These are phyloP conservation scores for Patagioenas fasciata DNA, from an alignment of 2,113 vertebrate species.

Conservation along the genomic window DNA sequence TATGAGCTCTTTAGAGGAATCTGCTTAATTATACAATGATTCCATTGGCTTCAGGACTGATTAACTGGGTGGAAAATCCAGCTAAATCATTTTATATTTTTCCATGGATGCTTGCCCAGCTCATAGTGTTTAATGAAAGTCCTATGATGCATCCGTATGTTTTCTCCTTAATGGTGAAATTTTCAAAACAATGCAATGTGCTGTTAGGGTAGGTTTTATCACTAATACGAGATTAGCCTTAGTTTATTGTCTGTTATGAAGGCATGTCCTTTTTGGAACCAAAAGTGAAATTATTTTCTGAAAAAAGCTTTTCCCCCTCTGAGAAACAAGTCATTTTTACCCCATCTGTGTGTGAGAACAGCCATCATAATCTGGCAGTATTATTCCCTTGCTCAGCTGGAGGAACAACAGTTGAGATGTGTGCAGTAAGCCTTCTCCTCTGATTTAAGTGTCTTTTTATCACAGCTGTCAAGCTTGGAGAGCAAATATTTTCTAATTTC, in stretches of 20 bases:
- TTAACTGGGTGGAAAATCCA: slow-evolving; percentile 71
- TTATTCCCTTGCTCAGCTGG: neutral
- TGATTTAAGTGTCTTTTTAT: neutral
- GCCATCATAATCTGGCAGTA: neutral
- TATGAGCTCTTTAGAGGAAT: slow-evolving; percentile 51
- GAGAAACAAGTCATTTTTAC: neutral
- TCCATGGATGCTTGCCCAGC: slow-evolving; percentile 57
- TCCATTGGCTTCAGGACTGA: slow-evolving; percentile 58
- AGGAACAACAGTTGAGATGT: neutral
- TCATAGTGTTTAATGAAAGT: slow-evolving; percentile 22
- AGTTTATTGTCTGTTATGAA: neutral
- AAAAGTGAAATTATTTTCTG: neutral
- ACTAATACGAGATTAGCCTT: neutral
- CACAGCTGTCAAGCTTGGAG: neutral
- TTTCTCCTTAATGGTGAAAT: slow-evolving; percentile 3
- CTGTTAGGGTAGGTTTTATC: neutral
- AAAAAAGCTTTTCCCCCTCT: neutral
- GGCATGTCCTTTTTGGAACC: neutral
- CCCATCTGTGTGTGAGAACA: neutral
- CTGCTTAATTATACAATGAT: slow-evolving; percentile 48
- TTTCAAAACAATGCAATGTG: neutral
- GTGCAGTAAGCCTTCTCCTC: neutral
- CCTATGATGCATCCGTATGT: slow-evolving; percentile 1
- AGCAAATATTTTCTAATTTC: neutral
- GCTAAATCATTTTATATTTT: slow-evolving; percentile 65